Base-by-base conservation (phyloP, 2,797 vertebrate species). In the Propithecus perrieri region DNA sequence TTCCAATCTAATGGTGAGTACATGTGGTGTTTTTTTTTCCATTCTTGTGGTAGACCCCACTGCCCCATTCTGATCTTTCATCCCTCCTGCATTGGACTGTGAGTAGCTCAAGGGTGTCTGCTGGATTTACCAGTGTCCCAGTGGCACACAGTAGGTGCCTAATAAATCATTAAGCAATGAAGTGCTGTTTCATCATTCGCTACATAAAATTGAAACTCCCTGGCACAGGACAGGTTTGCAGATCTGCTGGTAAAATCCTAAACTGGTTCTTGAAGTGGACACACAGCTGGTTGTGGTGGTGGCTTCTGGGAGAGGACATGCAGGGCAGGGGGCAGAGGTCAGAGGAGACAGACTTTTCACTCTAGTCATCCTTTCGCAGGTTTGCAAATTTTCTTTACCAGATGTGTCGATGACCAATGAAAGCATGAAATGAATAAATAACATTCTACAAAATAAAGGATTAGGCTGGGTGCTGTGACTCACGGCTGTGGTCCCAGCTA, bases 131-230 rank as follows among this genome's bases (percentile, higher is more conserved):
- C 33, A 41, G 35, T 53, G 65, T 55, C 17, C 75, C 33, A 1
- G 11, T 0, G 2, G 59, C 50, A 61, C 55, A 55, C 35, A 74
- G 55, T 72, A 57, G 55, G 79, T 67, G 14, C 67, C 55, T 30
- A 65, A 81, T 43, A 85, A 92, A 65, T 91, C 67, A 74, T 81
- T 67, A 93, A 96, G 53, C 33, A 57, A 78, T 30, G n/a, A 65
- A 57, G 35, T 81, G 48, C 38, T 12, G 4, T 80, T 75, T 53
- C 55, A 78, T 72, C 13, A 7, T 55, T 76, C n/a, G 57, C 15
- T 35, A 50, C 5, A 26, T 30, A 61, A 79, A 78, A 90, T 61
- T 57, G n/a, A 94, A 79, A 59, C 13, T 95, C 24, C 38, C 69
- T 48, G 53, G 50, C 33, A 72, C 13, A 33, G 41, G 53, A 50